Percentiles rank a stretch among this genome's conserved stretches.
phyloP scores from a whole-genome alignment of 2,113 vertebrate genomes.

The Phalacrocorax brasilianus region DNA sequence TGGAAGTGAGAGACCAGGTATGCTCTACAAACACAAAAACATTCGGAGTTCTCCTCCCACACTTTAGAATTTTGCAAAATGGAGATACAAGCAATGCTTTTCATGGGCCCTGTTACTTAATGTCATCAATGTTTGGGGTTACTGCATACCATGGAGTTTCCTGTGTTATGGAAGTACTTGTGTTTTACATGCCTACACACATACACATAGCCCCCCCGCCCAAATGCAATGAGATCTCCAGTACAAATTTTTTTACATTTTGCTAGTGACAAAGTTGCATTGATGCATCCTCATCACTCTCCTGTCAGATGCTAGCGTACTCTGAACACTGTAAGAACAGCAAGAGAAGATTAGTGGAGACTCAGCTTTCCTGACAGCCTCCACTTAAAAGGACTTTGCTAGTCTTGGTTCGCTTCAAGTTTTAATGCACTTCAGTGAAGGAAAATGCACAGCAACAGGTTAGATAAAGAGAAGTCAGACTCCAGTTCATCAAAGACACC shows the following conservation, averaged over 20 bases:
- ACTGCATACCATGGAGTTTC: neutral
- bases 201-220: too few relatives aligned
- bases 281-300: neutral
- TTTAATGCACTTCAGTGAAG: neutral
- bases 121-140: neutral
- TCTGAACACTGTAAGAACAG: neutral
- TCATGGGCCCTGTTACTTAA: neutral
- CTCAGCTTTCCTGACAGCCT: neutral
- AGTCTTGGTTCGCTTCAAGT: neutral
- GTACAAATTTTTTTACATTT: neutral
- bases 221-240: neutral
- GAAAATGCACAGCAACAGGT: neutral
- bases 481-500: neutral
- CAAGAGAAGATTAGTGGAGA: neutral
- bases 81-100: neutral
- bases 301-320: neutral
- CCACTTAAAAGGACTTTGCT: neutral
- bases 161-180: neutral
- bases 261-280: neutral
- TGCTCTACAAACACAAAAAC: neutral
- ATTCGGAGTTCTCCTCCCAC: neutral
- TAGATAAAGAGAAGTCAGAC: neutral
- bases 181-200: neutral
- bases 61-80: neutral
- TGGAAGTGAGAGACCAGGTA: neutral